phyloP scores from a whole-genome alignment of 2,888 invertebrate species.

The Nycteola revayana region DNA sequence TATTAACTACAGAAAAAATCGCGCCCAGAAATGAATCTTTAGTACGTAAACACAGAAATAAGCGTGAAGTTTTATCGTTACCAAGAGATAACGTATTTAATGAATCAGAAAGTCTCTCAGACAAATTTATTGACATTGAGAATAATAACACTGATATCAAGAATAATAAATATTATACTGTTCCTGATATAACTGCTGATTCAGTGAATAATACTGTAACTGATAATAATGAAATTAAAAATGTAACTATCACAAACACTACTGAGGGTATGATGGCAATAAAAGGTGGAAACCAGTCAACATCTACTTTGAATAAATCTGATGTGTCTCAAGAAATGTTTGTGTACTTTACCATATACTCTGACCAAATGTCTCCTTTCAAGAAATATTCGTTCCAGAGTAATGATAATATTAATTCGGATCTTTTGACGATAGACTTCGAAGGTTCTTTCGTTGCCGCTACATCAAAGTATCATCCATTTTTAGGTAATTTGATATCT shows the following conservation, averaged over 20 bases:
- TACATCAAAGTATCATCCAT: conserved; percentile 52
- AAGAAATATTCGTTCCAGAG: background rate
- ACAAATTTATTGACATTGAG: conserved; percentile 15
- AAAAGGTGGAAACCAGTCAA: conserved; percentile 19
- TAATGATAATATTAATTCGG: conserved; percentile 9
- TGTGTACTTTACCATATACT: conserved; percentile 46
- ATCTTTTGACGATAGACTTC: conserved; percentile 50
- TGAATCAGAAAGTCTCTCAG: conserved; percentile 7
- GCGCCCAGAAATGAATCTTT: conserved; percentile 20
- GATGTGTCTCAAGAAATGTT: conserved; percentile 39
- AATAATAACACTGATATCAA: conserved; percentile 26
- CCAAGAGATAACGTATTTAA: conserved; percentile 10
- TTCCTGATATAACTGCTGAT: conserved; percentile 1
- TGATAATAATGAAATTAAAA: conserved; percentile 2
- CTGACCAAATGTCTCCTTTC: conserved; percentile 36
- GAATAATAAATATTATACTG: conserved; percentile 25
- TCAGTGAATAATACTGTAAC: conserved; percentile 5
- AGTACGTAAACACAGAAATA: conserved; percentile 46
- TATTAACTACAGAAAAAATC: conserved; percentile 20
- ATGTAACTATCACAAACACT: conserved; percentile 4
- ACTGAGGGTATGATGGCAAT: conserved; percentile 1
- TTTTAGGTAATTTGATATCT: conserved; percentile 51
- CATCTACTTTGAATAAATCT: conserved; percentile 14
- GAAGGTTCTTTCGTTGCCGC: conserved; percentile 63
- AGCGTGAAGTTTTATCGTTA: conserved; percentile 37